These are phyloP conservation scores for Phoronis australis DNA, from an alignment of 2,888 invertebrate species.

Conservation along the genomic window DNA sequence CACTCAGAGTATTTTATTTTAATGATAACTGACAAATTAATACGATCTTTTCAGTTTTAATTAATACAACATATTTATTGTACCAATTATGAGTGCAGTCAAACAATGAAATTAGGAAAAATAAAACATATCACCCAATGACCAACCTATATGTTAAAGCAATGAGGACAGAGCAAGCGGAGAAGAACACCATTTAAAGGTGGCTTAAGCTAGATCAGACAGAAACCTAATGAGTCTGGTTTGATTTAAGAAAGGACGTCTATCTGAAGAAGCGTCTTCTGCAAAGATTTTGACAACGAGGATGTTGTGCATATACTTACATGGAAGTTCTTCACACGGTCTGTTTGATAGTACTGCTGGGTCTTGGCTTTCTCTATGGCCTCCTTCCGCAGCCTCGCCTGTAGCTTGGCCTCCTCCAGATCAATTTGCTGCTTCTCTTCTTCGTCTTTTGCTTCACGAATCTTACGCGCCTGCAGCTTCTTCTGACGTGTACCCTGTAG, in stretches of 20 bases:
- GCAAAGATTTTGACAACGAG: background rate
- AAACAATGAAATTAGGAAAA: too few species aligned
- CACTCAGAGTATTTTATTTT: too few species aligned
- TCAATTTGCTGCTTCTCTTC: constrained; percentile 44
- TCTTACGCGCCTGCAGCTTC: constrained; percentile 46
- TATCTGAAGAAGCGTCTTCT: background rate
- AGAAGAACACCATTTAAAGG: too few species aligned
- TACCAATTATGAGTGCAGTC: too few species aligned
- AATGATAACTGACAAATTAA: too few species aligned
- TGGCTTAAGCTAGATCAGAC: background rate
- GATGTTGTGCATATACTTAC: constrained; percentile 26
- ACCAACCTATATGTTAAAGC: too few species aligned
- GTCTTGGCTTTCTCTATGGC: constrained; percentile 53
- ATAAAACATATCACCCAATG: too few species aligned
- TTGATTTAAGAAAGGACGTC: background rate
- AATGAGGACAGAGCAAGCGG: too few species aligned
- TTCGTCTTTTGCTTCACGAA: constrained; percentile 49
- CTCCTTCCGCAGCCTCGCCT: constrained; percentile 45
- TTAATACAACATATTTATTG: too few species aligned
- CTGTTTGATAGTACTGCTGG: constrained; percentile 52
- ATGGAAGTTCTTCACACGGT: constrained; percentile 52
- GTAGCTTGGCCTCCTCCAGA: constrained; percentile 49
- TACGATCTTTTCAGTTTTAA: too few species aligned
- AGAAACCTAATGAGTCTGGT: too few species aligned
- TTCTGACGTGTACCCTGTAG: constrained; percentile 46